A percentile compares a stretch with the other conserved stretches of the same genome.
Evolutionary conservation across 2,888 invertebrate species (phyloP).

Genomic region (Papilio demoleus): DNA sequence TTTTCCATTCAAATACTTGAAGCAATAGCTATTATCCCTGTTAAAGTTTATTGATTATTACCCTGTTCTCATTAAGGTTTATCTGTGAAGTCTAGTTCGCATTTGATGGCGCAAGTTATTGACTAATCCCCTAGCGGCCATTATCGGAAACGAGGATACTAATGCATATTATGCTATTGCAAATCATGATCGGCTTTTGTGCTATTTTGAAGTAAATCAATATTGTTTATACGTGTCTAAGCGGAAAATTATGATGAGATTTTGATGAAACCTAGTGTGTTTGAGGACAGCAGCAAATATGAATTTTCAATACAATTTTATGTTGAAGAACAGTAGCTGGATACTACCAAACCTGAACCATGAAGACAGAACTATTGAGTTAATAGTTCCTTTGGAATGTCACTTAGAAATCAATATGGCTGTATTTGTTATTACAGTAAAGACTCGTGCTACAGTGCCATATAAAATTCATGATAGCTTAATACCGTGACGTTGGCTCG

Average conservation of each 20-base stretch:
- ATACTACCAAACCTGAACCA: not conserved
- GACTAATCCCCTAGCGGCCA: slow-evolving; percentile 21
- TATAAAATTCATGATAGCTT: not conserved
- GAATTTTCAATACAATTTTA: too few species aligned
- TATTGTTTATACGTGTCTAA: not conserved
- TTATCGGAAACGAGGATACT: not conserved
- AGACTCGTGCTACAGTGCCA: not conserved
- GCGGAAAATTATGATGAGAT: not conserved
- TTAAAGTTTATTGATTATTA: slow-evolving; percentile 23
- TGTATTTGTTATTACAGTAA: slow-evolving; percentile 30
- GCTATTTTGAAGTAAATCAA: not conserved
- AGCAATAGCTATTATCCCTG: slow-evolving; percentile 16
- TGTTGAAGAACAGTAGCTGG: not conserved
- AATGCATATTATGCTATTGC: not conserved
- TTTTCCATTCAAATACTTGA: slow-evolving; percentile 2
- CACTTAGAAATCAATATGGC: slow-evolving; percentile 16
- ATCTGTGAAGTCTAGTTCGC: slow-evolving; percentile 10
- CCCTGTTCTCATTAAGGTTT: slow-evolving; percentile 21
- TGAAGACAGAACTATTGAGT: slow-evolving; percentile 14
- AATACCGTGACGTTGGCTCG: not conserved
- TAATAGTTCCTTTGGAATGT: slow-evolving; percentile 7
- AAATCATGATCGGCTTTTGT: not conserved
- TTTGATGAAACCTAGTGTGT: not conserved
- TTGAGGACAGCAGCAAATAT: too few species aligned
- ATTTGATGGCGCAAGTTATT: slow-evolving; percentile 24